phyloP scores from a whole-genome alignment of 2,797 vertebrate species.

The Discoglossus pictus region DNA sequence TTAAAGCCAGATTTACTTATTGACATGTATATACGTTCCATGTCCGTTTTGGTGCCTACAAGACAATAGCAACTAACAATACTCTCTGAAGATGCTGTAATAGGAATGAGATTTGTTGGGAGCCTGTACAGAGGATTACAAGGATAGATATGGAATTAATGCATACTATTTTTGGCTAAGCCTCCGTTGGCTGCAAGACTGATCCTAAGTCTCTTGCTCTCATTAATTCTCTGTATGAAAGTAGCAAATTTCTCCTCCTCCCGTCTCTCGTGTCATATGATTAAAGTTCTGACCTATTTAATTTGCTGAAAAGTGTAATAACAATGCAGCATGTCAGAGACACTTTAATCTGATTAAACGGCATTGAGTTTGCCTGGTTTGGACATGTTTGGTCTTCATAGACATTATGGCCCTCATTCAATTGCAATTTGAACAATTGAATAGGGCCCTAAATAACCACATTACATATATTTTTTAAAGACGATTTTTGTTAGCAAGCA shows the following conservation, averaged over 20 bases:
- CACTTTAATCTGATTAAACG: constrained; percentile 11
- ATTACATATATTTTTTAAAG: too few species aligned
- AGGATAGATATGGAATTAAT: constrained; percentile 68
- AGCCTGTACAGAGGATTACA: constrained; percentile 60
- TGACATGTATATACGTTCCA: too few species aligned
- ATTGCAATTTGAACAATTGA: too few species aligned
- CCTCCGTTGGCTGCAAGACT: constrained; percentile 66
- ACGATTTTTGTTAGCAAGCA: too few species aligned
- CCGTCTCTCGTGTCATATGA: constrained; percentile 62
- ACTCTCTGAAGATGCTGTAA: constrained; percentile 30
- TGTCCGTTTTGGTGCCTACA: too few species aligned
- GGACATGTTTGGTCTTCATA: too few species aligned
- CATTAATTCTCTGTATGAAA: constrained; percentile 66
- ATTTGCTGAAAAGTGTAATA: constrained; percentile 38
- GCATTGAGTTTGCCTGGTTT: background rate
- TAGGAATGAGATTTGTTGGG: constrained; percentile 56
- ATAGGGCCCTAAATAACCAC: too few species aligned
- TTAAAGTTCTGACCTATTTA: constrained; percentile 64
- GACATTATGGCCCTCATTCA: too few species aligned
- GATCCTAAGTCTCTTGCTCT: constrained; percentile 63
- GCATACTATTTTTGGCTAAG: constrained; percentile 70
- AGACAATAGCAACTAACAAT: too few species aligned
- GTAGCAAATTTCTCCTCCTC: constrained; percentile 55
- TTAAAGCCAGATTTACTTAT: too few species aligned
- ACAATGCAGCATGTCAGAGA: constrained; percentile 26